phyloP scores from a whole-genome alignment of 2,797 vertebrate genomes.

The Nannoperca obscura region DNA sequence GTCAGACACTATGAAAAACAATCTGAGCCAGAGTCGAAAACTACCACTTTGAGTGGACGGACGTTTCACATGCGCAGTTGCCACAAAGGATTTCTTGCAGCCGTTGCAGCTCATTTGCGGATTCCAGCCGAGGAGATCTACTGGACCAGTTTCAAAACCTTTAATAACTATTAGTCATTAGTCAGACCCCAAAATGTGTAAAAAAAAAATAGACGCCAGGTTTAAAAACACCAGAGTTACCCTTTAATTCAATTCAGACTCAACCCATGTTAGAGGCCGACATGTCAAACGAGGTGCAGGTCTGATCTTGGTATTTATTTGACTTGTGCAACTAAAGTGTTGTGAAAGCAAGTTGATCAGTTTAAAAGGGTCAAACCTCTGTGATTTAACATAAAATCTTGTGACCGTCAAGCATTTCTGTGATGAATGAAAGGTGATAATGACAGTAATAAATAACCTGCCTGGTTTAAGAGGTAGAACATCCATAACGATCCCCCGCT shows the following conservation, averaged over 20 bases:
- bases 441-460: not conserved
- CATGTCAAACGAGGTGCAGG: not conserved
- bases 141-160: too few species aligned
- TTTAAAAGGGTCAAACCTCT: not conserved
- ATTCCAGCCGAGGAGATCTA: too few species aligned
- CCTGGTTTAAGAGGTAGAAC: not conserved
- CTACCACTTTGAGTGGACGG: too few species aligned
- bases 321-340: not conserved
- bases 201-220: too few species aligned
- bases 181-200: too few species aligned
- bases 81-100: too few species aligned
- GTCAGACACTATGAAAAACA: too few species aligned
- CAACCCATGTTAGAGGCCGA: not conserved
- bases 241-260: not conserved
- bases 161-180: too few species aligned
- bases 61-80: too few species aligned
- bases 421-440: conserved; percentile 2
- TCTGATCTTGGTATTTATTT: not conserved
- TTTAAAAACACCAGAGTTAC: too few species aligned
- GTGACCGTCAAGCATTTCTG: not conserved
- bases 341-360: not conserved
- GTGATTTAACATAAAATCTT: not conserved
- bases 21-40: too few species aligned
- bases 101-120: too few species aligned
- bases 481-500: not conserved